Conservation (phyloP, 2,113 vertebrate genomes). For the Physeter macrocephalus region DNA sequence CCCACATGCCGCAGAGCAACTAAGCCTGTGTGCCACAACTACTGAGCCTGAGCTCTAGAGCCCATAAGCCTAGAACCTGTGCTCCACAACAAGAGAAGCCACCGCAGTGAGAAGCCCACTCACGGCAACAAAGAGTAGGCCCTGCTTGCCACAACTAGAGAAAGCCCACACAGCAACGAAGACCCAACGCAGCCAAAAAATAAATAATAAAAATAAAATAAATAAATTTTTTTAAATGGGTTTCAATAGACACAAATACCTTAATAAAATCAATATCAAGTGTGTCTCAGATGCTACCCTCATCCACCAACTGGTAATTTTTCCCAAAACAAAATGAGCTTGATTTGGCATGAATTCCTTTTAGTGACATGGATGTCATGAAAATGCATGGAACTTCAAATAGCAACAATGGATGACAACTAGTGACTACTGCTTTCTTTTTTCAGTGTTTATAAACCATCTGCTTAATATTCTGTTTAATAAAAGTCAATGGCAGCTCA, state of each 20-base stretch:
- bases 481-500: not conserved
- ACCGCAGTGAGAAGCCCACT: too few species aligned
- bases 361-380: not conserved
- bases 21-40: too few species aligned
- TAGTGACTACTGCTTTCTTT: not conserved
- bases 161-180: too few species aligned
- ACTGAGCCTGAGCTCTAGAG: too few species aligned
- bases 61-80: too few species aligned
- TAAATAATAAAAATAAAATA: too few species aligned
- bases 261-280: not conserved
- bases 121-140: too few species aligned
- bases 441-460: not conserved
- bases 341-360: not conserved
- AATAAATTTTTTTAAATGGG: not conserved
- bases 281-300: not conserved
- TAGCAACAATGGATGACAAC: not conserved
- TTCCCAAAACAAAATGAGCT: not conserved
- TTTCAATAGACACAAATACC: not conserved
- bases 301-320: not conserved
- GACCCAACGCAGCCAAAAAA: too few species aligned
- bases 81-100: too few species aligned
- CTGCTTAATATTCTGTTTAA: constrained; percentile 20
- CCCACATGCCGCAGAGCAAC: too few species aligned
- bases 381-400: not conserved
- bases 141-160: too few species aligned